These are phyloP conservation scores for Eutrigla gurnardus DNA, from an alignment of 2,797 vertebrate species.

Conservation along the genomic window DNA sequence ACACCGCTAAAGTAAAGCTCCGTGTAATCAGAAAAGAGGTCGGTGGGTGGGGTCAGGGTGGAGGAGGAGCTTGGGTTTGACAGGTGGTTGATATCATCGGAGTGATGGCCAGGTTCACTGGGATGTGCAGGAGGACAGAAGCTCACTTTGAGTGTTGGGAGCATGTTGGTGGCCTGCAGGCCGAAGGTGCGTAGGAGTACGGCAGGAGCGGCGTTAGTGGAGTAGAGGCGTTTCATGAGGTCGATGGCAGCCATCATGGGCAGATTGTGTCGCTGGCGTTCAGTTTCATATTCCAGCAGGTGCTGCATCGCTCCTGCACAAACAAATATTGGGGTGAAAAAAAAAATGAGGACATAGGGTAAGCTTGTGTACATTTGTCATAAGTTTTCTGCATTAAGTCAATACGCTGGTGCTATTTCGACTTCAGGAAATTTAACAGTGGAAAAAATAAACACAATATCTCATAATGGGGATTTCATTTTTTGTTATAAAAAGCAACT, in stretches of 20 bases:
- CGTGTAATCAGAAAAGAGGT: conserved; percentile 84
- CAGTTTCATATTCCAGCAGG: conserved; percentile 92
- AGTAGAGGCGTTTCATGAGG: conserved; percentile 94
- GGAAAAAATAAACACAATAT: conserved; percentile 52
- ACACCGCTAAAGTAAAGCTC: conserved; percentile 76
- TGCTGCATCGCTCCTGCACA: conserved; percentile 91
- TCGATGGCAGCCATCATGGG: conserved; percentile 93
- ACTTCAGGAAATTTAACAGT: conserved; percentile 39
- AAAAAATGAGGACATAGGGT: conserved; percentile 13
- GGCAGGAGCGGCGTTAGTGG: conserved; percentile 86
- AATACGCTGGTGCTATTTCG: conserved; percentile 40
- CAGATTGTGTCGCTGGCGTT: conserved; percentile 93
- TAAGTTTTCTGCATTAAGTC: conserved; percentile 57
- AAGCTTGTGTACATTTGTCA: conserved; percentile 18
- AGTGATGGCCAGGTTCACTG: conserved; percentile 37
- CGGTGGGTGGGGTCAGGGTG: conserved; percentile 61
- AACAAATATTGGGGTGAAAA: conserved; percentile 24
- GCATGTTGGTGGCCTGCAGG: conserved; percentile 93
- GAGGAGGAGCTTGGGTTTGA: conserved; percentile 64
- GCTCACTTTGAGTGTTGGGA: conserved; percentile 92
- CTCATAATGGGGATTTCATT: conserved; percentile 46
- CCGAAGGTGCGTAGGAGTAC: conserved; percentile 94
- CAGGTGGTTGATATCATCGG: conserved; percentile 70
- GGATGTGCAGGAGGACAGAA: conserved; percentile 17
- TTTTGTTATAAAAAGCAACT: conserved; percentile 51